Conservation (phyloP, 2,113 vertebrate species). For the Solea solea region DNA sequence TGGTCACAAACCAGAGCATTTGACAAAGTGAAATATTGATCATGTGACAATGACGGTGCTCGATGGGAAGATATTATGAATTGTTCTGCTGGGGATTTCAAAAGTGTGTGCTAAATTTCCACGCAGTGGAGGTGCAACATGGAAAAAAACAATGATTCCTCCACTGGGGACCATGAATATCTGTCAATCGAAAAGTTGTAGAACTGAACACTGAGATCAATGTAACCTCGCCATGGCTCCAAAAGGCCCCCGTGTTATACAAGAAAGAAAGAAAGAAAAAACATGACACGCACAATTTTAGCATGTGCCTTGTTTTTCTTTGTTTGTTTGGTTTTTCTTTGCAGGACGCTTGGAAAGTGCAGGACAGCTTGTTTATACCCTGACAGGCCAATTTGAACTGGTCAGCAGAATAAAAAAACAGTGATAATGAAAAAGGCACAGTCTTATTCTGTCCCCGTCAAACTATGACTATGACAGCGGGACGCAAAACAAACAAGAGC, state of each 20-base stretch:
- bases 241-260: background rate
- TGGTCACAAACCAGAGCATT: background rate
- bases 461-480: no score
- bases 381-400: no score
- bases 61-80: background rate
- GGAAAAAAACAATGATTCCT: no score
- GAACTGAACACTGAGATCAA: background rate
- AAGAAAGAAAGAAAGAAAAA: background rate
- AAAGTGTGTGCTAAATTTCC: no score
- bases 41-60: background rate
- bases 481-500: no score
- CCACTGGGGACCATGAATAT: background rate
- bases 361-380: no score
- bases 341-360: no score
- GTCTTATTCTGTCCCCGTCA: no score
- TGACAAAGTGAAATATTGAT: background rate
- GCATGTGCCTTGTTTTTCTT: background rate
- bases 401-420: no score
- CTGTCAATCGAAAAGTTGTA: background rate
- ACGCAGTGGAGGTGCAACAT: no score
- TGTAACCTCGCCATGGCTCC: background rate
- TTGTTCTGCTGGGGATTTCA: no score
- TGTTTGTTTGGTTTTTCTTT: background rate
- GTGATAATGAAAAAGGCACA: no score
- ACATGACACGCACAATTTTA: background rate